These are phyloP conservation scores for Drosophila willistoni DNA, from an alignment of 1,140 invertebrate genomes.

Conservation along the genomic window DNA sequence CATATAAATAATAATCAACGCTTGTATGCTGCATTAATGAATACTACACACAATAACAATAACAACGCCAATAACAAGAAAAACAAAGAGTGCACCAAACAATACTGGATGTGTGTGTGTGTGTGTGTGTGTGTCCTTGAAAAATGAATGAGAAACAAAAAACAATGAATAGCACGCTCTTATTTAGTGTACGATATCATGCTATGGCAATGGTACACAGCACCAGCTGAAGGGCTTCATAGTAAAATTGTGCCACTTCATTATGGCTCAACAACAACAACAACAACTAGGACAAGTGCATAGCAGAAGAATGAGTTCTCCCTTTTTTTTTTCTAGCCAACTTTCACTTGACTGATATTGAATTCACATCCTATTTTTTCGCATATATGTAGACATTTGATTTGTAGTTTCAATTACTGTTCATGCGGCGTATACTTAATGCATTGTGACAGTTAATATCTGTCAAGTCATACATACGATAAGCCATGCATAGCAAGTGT, in stretches of 20 bases:
- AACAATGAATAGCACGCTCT: slow-evolving; percentile 3
- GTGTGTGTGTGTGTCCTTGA: slow-evolving; percentile 40
- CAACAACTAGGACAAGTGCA: slow-evolving; percentile 38
- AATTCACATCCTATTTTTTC: slow-evolving; percentile 2
- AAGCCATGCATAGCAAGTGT: slow-evolving; percentile 40
- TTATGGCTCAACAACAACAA: slow-evolving; percentile 25
- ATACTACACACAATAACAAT: slow-evolving; percentile 27
- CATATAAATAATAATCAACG: slow-evolving; percentile 59
- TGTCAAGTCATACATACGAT: slow-evolving; percentile 18
- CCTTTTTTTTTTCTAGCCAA: slow-evolving; percentile 9
- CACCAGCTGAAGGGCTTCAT: slow-evolving; percentile 39
- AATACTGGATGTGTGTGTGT: slow-evolving; percentile 9
- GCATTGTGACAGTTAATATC: slow-evolving; percentile 1
- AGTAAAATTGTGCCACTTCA: slow-evolving; percentile 57
- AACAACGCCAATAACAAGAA: slow-evolving; percentile 5
- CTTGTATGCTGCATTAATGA: slow-evolving; percentile 51
- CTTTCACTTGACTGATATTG: slow-evolving; percentile 34
- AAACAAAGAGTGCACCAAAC: not conserved
- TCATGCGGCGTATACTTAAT: slow-evolving; percentile 21
- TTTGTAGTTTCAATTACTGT: slow-evolving; percentile 1
- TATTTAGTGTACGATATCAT: slow-evolving; percentile 33
- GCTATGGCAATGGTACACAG: slow-evolving; percentile 50
- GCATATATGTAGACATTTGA: not conserved
- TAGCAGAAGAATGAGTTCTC: slow-evolving; percentile 42
- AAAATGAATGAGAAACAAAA: slow-evolving; percentile 7